Conservation (phyloP, 1,140 invertebrate genomes). For the Piezodorus guildinii region DNA sequence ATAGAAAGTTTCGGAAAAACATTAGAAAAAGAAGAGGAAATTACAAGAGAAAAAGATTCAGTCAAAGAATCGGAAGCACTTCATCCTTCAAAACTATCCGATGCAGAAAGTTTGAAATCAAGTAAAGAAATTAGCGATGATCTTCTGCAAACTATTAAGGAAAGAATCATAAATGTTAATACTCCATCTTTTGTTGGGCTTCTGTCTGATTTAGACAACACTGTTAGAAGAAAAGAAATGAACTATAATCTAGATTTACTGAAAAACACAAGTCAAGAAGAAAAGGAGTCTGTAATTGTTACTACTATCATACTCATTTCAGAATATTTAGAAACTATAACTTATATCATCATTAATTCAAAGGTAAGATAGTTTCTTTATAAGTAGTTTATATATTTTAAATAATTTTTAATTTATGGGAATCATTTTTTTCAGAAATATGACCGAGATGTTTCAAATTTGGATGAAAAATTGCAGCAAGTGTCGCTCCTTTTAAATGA, state of each 20-base stretch:
- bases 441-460: neutral
- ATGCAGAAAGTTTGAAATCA: neutral
- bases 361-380: constrained; percentile 13
- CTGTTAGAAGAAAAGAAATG: neutral
- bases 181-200: constrained; percentile 5
- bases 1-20: too few species aligned
- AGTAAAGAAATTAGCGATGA: neutral
- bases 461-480: constrained; percentile 20
- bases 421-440: neutral
- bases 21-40: too few species aligned
- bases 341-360: constrained; percentile 18
- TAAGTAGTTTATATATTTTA: neutral
- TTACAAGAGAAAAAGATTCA: neutral
- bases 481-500: constrained; percentile 38
- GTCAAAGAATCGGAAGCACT: neutral
- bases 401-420: neutral
- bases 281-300: constrained; percentile 5
- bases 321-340: constrained; percentile 23
- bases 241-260: constrained; percentile 35
- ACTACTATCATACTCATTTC: constrained; percentile 15
- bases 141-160: constrained; percentile 6
- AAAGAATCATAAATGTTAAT: neutral
- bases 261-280: constrained; percentile 35
- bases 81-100: neutral
- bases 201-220: constrained; percentile 9